phyloP scores from a whole-genome alignment of 2,113 vertebrate genomes.

The Gavia stellata region DNA sequence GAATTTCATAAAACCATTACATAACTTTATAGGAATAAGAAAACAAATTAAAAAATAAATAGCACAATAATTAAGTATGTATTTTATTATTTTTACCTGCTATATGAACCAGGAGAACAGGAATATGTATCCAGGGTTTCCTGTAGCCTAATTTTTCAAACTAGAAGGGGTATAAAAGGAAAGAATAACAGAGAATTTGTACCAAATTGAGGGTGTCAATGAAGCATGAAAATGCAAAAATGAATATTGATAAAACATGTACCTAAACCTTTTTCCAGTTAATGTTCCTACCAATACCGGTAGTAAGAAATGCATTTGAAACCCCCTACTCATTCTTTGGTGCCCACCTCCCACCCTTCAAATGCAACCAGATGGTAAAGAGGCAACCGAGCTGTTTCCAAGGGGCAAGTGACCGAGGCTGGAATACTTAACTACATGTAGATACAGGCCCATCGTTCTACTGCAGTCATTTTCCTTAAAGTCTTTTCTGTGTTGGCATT shows the following conservation, averaged over 20 bases:
- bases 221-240: neutral
- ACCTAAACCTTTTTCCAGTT: neutral
- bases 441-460: neutral
- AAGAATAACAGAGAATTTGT: neutral
- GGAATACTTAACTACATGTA: neutral
- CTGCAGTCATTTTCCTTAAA: neutral
- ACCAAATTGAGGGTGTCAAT: neutral
- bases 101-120: slow-evolving; percentile 79
- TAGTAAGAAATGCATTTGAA: neutral
- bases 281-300: neutral
- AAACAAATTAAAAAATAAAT: neutral
- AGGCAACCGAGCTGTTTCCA: neutral
- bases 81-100: slow-evolving; percentile 75
- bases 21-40: neutral
- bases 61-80: neutral
- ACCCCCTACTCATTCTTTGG: neutral
- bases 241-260: neutral
- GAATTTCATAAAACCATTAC: neutral
- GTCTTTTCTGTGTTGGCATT: neutral
- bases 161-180: slow-evolving; percentile 61
- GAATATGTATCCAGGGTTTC: slow-evolving; percentile 82
- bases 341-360: neutral
- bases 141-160: slow-evolving; percentile 88
- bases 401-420: neutral
- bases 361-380: neutral